Evolutionary conservation across 1,140 invertebrate genomes (phyloP).

Genomic region (Trachymyrmex septentrionalis): DNA sequence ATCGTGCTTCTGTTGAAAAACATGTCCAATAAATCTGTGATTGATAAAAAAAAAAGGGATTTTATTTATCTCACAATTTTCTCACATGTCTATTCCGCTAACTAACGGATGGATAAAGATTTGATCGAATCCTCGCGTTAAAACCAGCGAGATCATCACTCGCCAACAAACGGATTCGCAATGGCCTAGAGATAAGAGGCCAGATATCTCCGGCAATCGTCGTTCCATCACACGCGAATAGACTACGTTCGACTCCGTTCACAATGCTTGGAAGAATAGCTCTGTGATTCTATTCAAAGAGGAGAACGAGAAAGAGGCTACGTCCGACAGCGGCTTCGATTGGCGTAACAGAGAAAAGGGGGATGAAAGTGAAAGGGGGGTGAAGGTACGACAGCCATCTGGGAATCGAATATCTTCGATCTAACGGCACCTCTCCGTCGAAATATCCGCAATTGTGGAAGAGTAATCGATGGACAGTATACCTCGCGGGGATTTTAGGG

Average conservation of each 20-base stretch:
- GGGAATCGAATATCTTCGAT: conserved; percentile 83
- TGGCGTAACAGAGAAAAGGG: conserved; percentile 53
- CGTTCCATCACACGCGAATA: conserved; percentile 82
- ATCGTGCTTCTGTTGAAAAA: background rate
- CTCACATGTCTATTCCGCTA: background rate
- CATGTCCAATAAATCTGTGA: background rate
- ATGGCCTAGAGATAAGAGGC: conserved; percentile 73
- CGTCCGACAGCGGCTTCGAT: conserved; percentile 44
- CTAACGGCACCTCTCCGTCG: conserved; percentile 77
- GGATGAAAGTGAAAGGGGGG: conserved; percentile 70
- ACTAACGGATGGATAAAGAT: conserved; percentile 16
- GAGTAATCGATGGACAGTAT: conserved; percentile 83
- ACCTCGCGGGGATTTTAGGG: conserved; percentile 36
- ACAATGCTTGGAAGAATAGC: conserved; percentile 83
- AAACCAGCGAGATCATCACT: conserved; percentile 33
- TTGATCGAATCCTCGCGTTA: conserved; percentile 3
- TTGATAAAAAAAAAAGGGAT: background rate
- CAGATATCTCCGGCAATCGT: conserved; percentile 79
- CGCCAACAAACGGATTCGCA: conserved; percentile 71
- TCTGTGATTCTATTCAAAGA: conserved; percentile 84
- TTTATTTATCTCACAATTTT: conserved; percentile 5
- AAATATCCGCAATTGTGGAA: conserved; percentile 84
- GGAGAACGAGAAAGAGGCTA: conserved; percentile 65
- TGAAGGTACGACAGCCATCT: conserved; percentile 74
- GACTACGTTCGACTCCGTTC: conserved; percentile 80